Conservation (phyloP, 92 coral and sea anemone genomes). For the Chrysogorgia sp. region DNA sequence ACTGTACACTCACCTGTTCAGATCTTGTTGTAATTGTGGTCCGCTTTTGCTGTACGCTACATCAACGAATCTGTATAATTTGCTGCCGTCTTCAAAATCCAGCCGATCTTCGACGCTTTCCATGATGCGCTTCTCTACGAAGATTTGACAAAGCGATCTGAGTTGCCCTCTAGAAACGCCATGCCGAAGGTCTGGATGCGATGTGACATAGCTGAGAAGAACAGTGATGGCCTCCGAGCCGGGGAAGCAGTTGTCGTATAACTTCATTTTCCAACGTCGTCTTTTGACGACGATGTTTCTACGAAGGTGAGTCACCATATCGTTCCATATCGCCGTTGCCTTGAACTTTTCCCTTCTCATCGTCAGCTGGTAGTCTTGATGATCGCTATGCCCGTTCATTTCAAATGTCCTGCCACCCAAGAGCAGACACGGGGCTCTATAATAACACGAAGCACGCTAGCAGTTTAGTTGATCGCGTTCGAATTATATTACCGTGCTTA, state of each 20-base stretch:
- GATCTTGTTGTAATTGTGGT: conserved; percentile 13
- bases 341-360: conserved; percentile 74
- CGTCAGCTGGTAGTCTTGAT: conserved; percentile 34
- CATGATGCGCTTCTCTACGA: conserved; percentile 78
- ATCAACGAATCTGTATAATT: conserved; percentile 67
- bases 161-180: conserved; percentile 83
- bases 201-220: conserved; percentile 70
- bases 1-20: conserved; percentile 15
- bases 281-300: conserved; percentile 73
- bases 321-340: conserved; percentile 98
- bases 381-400: conserved; percentile 12
- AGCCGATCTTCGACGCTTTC: conserved; percentile 68
- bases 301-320: conserved; percentile 74
- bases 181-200: conserved; percentile 81
- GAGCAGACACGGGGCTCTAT: too few species aligned
- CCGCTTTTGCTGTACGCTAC: conserved; percentile 18
- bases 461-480: too few species aligned
- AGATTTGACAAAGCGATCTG: conserved; percentile 80
- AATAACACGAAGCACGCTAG: too few species aligned
- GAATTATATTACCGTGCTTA: too few species aligned
- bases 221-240: conserved; percentile 83
- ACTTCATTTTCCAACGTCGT: conserved; percentile 91
- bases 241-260: conserved; percentile 84
- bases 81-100: conserved; percentile 63
- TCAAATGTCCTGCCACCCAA: background rate